Conservation (phyloP, 2,797 vertebrate genomes). For the Helarctos malayanus region DNA sequence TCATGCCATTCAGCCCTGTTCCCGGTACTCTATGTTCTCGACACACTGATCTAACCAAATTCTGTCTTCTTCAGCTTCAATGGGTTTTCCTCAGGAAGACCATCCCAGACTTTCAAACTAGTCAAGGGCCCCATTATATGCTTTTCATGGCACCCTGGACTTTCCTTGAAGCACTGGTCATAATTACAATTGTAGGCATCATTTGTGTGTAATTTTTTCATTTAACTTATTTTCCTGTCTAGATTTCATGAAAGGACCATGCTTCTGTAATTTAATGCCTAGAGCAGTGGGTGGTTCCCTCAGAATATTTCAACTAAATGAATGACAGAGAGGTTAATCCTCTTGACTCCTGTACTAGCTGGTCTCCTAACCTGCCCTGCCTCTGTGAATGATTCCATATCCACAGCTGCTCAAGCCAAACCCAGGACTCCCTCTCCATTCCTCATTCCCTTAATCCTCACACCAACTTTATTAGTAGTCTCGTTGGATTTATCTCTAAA, state of each 20-base stretch:
- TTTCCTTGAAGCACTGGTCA: neutral
- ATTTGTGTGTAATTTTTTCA: neutral
- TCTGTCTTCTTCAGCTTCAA: neutral
- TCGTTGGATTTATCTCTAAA: neutral
- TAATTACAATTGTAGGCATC: neutral
- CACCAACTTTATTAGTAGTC: neutral
- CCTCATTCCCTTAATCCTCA: neutral
- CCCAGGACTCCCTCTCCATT: neutral
- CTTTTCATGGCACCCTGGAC: neutral
- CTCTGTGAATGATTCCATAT: neutral
- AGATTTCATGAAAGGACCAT: neutral
- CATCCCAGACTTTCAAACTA: neutral
- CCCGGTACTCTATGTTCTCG: neutral
- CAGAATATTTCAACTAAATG: neutral
- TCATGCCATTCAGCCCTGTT: neutral
- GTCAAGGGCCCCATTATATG: neutral
- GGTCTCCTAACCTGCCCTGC: neutral
- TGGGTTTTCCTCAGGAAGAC: neutral
- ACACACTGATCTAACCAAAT: neutral
- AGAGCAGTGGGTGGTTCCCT: neutral
- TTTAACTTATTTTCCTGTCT: neutral
- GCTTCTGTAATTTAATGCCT: neutral
- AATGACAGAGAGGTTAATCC: neutral
- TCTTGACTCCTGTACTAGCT: no score
- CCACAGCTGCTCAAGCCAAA: neutral